Conservation (phyloP, 2,797 vertebrate genomes). For the Nannoperca obscura region DNA sequence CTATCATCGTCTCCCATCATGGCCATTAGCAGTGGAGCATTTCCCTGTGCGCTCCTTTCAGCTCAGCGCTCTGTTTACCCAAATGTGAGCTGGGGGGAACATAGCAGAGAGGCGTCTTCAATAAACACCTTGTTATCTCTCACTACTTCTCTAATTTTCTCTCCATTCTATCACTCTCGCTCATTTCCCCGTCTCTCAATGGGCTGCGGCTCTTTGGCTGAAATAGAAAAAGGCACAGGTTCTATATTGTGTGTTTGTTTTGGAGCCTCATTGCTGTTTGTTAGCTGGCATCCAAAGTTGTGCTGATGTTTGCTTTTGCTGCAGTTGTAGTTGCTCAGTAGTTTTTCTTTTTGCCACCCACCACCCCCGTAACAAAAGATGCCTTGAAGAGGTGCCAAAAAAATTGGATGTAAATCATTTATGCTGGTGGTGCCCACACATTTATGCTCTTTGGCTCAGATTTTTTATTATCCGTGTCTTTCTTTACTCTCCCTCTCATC, state of each 20-base stretch:
- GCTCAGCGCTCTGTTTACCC: constrained; percentile 78
- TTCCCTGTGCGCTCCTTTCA: constrained; percentile 72
- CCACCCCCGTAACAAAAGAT: constrained; percentile 33
- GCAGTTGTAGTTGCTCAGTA: constrained; percentile 13
- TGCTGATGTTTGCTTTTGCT: constrained; percentile 35
- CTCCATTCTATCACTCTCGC: constrained; percentile 68
- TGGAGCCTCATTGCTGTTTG: constrained; percentile 34
- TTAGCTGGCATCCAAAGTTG: constrained; percentile 29
- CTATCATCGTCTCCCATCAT: constrained; percentile 82
- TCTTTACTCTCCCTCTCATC: constrained; percentile 55
- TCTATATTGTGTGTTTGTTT: constrained; percentile 55
- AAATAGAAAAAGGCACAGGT: constrained; percentile 40
- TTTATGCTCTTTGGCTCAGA: constrained; percentile 38
- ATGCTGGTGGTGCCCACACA: constrained; percentile 44
- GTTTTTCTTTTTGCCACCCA: neutral
- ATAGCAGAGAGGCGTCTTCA: constrained; percentile 67
- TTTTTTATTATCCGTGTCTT: constrained; percentile 46
- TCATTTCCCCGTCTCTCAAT: constrained; percentile 49
- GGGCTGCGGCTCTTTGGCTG: constrained; percentile 20
- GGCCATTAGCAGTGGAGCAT: constrained; percentile 75
- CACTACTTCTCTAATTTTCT: constrained; percentile 79
- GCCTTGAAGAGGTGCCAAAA: constrained; percentile 42
- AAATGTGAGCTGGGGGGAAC: constrained; percentile 77
- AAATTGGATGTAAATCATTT: constrained; percentile 51
- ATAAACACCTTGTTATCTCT: constrained; percentile 84